Evolutionary conservation across 2,888 invertebrate species (phyloP).

Genomic region (Tipula lateralis): DNA sequence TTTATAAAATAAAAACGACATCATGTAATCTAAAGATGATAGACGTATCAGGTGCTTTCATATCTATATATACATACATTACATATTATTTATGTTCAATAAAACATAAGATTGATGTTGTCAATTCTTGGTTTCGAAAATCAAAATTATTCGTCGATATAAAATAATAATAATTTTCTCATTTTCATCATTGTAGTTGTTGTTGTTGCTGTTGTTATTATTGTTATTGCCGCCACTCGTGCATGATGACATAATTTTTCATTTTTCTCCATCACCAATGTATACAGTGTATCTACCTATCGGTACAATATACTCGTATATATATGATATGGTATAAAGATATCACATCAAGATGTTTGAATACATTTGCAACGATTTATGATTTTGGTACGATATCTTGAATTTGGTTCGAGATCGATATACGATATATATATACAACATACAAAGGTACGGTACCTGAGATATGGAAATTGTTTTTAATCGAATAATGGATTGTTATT

Average conservation of each 20-base stretch:
- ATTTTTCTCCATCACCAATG: not conserved
- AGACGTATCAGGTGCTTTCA: conserved; percentile 1
- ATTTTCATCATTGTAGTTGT: not conserved
- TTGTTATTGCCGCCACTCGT: not conserved
- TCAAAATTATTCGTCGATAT: conserved; percentile 11
- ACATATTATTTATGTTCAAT: not conserved
- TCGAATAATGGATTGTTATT: not conserved
- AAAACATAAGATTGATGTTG: conserved; percentile 24
- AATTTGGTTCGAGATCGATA: not conserved
- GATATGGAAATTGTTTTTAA: not conserved
- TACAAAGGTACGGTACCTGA: not conserved
- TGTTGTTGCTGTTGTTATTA: not conserved
- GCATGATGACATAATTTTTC: conserved; percentile 7
- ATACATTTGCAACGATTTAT: conserved; percentile 11
- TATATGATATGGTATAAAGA: not conserved
- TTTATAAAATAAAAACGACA: not conserved
- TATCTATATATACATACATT: not conserved
- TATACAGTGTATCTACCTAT: not conserved
- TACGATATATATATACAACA: not conserved
- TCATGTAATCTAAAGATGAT: conserved; percentile 24
- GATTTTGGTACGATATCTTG: not conserved
- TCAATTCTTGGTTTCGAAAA: not conserved
- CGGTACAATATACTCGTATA: not conserved
- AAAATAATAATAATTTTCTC: not conserved
- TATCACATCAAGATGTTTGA: not conserved